These are phyloP conservation scores for Torymus tubicola DNA, from an alignment of 2,888 invertebrate species.

Conservation along the genomic window DNA sequence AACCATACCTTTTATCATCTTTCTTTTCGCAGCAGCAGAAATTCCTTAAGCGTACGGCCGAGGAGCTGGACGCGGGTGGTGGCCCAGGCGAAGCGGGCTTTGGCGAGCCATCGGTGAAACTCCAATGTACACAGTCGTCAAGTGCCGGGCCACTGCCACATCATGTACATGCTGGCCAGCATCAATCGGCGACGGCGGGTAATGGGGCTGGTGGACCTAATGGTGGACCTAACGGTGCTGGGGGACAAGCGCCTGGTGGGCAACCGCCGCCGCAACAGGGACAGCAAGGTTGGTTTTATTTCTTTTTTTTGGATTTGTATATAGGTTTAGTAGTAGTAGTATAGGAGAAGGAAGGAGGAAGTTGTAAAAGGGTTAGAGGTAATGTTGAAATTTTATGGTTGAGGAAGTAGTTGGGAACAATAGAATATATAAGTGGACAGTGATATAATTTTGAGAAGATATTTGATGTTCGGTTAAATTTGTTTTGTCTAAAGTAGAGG, in stretches of 20 bases:
- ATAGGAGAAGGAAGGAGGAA: neutral
- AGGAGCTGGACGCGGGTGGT: constrained; percentile 80
- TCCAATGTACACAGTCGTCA: constrained; percentile 80
- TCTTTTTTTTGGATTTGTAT: neutral
- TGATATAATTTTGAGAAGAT: too few species aligned
- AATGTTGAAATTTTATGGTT: too few species aligned
- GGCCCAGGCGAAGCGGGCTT: constrained; percentile 76
- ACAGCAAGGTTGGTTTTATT: constrained; percentile 33
- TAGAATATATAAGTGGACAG: too few species aligned
- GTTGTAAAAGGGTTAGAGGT: too few species aligned
- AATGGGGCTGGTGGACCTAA: constrained; percentile 59
- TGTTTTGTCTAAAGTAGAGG: too few species aligned
- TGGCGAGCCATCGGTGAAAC: constrained; percentile 88
- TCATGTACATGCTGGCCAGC: constrained; percentile 65
- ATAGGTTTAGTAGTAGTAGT: neutral
- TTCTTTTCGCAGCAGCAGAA: constrained; percentile 86
- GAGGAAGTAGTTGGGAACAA: too few species aligned
- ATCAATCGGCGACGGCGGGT: constrained; percentile 60
- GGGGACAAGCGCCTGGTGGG: neutral
- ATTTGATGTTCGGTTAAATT: too few species aligned
- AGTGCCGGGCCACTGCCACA: constrained; percentile 66
- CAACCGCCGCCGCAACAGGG: constrained; percentile 21
- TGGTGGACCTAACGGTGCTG: constrained; percentile 14
- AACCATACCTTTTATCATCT: neutral
- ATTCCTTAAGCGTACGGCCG: constrained; percentile 86